phyloP scores from a whole-genome alignment of 2,888 invertebrate genomes.

The Asteroscopus sphinx region DNA sequence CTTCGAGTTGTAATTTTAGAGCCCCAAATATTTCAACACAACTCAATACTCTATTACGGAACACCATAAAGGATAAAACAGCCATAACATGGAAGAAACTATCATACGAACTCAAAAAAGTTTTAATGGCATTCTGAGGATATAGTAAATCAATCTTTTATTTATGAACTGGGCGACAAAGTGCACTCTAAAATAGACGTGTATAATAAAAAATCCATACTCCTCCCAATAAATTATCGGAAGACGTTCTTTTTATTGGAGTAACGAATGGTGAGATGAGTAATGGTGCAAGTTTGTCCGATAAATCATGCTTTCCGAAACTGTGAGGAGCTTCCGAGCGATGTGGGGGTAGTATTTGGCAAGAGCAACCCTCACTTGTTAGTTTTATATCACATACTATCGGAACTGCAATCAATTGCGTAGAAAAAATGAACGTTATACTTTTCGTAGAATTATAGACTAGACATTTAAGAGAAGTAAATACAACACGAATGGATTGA shows the following conservation, averaged over 20 bases:
- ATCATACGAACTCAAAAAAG: constrained; percentile 57
- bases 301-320: constrained; percentile 86
- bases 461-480: constrained; percentile 2
- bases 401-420: constrained; percentile 74
- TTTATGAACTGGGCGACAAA: constrained; percentile 75
- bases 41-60: constrained; percentile 41
- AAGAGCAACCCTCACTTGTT: constrained; percentile 76
- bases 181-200: constrained; percentile 83
- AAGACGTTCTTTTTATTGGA: constrained; percentile 88
- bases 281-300: constrained; percentile 86
- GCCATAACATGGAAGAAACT: constrained; percentile 40
- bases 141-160: constrained; percentile 79
- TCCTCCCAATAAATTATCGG: constrained; percentile 84
- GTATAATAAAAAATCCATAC: constrained; percentile 85
- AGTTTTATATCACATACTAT: constrained; percentile 78
- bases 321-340: constrained; percentile 78
- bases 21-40: constrained; percentile 57
- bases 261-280: constrained; percentile 89
- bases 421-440: constrained; percentile 61
- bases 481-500: too few species aligned
- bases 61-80: constrained; percentile 46
- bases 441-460: constrained; percentile 8
- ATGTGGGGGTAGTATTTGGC: constrained; percentile 81
- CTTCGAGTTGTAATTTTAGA: constrained; percentile 52
- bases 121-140: constrained; percentile 67